Evolutionary conservation across 2,113 vertebrate genomes (phyloP), one percentile per base, ranked within the genome.

Genomic region (Scopus umbretta): DNA sequence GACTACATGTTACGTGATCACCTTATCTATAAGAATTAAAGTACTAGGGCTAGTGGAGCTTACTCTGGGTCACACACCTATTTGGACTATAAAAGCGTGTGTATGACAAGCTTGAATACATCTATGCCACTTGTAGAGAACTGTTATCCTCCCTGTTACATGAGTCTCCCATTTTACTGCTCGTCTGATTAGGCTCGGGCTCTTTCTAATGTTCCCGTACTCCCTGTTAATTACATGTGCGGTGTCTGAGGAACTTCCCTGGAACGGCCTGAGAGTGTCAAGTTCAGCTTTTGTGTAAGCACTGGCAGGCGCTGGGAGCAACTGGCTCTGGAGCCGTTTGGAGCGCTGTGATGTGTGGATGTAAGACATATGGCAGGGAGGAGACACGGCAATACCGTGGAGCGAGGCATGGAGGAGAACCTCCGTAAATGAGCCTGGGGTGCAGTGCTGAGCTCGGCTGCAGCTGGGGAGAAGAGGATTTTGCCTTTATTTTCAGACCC

Each of bases 351-450:
- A 7, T 23, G 80, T 13, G 61, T 38, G 76, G 72, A 27, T 70
- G 68, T 6, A 13, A 80, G 80, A 67, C 72, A 65, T 13, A 5
- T 36, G 81, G 73, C 72, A 55, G 78, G 88, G 45, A 87, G 73
- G 63, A 45, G 67, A 86, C 52, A 11, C 29, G 2, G 20, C 11
- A 12, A 23, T 42, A 23, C 34, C 2, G 2, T 2, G 34, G 58
- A 45, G 45, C 1, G 2, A 86, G 70, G 22, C 32, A 2, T 40
- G 63, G 38, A 50, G 68, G 26, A 45, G 70, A 72, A 9, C 20
- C 43, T 22, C 63, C 0, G 1, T 10, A 16, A 27, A 4, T 4
- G 19, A 70, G 85, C 40, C 40, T 6, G 26, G 6, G 9, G 6
- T 17, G 15, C 26, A 25, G 27, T 2, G 4, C 43, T 6, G 19